These are phyloP conservation scores for Rhodinocichla rosea DNA, from an alignment of 2,113 vertebrate species.

Conservation along the genomic window DNA sequence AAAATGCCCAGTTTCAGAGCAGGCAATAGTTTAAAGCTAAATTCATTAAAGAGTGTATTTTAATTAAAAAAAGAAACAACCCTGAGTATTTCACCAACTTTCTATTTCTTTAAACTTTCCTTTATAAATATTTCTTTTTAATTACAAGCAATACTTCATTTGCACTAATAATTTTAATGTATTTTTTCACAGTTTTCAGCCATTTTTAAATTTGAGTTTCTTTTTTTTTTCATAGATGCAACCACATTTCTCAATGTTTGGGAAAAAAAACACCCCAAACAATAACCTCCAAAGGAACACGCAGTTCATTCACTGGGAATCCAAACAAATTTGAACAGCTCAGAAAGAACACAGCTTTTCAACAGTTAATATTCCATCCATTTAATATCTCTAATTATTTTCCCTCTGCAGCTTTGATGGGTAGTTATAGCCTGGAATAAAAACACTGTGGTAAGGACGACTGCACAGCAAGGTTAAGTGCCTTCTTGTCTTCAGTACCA, in stretches of 20 bases:
- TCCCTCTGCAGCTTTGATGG: constrained; percentile 75
- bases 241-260: not conserved
- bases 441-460: constrained; percentile 78
- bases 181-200: not conserved
- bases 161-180: not conserved
- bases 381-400: constrained; percentile 83
- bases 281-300: not conserved
- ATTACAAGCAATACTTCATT: not conserved
- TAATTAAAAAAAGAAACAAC: not conserved
- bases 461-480: constrained; percentile 82
- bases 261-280: not conserved
- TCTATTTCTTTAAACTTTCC: not conserved
- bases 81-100: not conserved
- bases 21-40: not conserved
- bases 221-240: not conserved
- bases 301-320: not conserved
- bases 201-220: not conserved
- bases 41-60: not conserved
- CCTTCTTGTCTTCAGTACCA: constrained; percentile 81
- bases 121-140: not conserved
- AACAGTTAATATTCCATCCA: constrained; percentile 74
- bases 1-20: not conserved
- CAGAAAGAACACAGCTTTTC: constrained; percentile 32
- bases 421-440: constrained; percentile 77
- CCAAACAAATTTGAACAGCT: not conserved